Evolutionary conservation across 2,797 vertebrate species (phyloP), one percentile per base, ranked within the genome.

Genomic region (Chelon labrosus): DNA sequence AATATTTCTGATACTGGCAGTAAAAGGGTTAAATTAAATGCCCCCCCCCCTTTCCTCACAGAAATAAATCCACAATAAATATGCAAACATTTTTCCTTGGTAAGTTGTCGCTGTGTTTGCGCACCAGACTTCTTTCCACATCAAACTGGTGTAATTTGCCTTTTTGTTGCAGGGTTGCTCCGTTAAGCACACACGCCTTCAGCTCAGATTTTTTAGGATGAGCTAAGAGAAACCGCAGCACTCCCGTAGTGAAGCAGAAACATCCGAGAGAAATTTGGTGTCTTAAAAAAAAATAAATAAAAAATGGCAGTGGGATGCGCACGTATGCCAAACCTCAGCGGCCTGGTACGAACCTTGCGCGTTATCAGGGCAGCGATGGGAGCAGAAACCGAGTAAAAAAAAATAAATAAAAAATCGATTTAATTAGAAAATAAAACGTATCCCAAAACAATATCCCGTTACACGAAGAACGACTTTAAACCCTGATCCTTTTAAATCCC

Each of bases 401-500:
- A 20, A 22, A 46, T 4, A 41, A 27, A 56, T 73, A 5, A 41
- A 17, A 31, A 16, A 41, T 27, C 20, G 17, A 47, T n/a, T 5
- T 10, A 27, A 2, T 20, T 35, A 4, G 13, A 22, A 31, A 49
- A 52, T n/a, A 35, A 64, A 55, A 59, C 39, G 31, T 31, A 31
- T 31, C 31, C 31, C 31, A 31, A 31, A 31, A 44, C 5, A 44
- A 10, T 20, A 11, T 4, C 49, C 35, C 4, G 4, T 37, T 46
- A 39, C 47, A 38, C 54, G n/a, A 59, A 50, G 10, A 1, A 41
- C 47, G 20, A 16, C 5, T 71, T 80, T 25, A 62, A 41, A 54
- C 19, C 60, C 5, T 16, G 19, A 62, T 13, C 19, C 42, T 16
- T 6, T 19, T 60, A 31, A 22, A 31, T 53, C 47, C 42, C 14